Evolutionary conservation across 2,113 vertebrate genomes (phyloP).

Genomic region (Nyctibius bracteatus): DNA sequence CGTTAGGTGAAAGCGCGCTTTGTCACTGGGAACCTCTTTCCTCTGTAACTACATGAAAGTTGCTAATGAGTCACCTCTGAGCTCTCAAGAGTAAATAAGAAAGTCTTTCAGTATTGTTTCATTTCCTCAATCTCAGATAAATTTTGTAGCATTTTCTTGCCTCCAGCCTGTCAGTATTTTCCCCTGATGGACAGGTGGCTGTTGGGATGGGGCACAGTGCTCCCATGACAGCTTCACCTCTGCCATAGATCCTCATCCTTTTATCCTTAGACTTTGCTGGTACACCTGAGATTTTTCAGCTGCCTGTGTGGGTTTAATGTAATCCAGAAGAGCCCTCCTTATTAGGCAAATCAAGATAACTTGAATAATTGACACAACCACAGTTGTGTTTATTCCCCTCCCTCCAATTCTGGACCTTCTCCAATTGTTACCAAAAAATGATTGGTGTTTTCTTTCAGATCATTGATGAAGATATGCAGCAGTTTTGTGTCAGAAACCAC

Average conservation of each 20-base stretch:
- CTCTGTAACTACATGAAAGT: background rate
- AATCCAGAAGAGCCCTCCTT: background rate
- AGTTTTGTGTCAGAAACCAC: background rate
- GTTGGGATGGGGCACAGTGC: rapidly evolving
- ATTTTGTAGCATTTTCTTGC: background rate
- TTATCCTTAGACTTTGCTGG: background rate
- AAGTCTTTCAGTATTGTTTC: background rate
- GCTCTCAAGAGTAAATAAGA: background rate
- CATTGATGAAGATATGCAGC: background rate
- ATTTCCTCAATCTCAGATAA: background rate
- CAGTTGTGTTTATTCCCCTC: background rate
- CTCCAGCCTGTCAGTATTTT: background rate
- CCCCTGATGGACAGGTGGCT: rapidly evolving
- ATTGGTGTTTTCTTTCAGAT: conserved; percentile 8
- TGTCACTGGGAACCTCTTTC: background rate
- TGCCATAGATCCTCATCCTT: background rate
- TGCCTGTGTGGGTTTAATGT: background rate
- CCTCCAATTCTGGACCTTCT: background rate
- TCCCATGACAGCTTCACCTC: background rate
- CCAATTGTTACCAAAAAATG: background rate
- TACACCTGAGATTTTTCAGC: background rate
- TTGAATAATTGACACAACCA: background rate
- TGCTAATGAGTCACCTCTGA: background rate
- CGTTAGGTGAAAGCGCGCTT: background rate
- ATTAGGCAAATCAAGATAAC: background rate